These are phyloP conservation scores for Craniophora ligustri DNA, from an alignment of 2,888 invertebrate genomes.

Conservation along the genomic window DNA sequence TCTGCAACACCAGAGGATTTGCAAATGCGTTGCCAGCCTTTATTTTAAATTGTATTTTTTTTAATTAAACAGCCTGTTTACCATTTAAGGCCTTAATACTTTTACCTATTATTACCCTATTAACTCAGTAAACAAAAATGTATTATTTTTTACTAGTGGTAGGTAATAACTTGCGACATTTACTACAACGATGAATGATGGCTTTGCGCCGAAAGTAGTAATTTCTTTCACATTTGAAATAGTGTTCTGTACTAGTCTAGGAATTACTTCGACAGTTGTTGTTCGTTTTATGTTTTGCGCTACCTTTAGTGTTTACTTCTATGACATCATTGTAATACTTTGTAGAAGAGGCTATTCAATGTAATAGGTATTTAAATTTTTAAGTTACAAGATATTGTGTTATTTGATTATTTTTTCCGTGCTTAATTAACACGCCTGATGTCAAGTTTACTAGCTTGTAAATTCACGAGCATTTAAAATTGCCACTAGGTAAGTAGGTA, in stretches of 20 bases:
- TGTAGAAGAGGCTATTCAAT: conserved; percentile 3
- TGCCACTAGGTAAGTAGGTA: no score
- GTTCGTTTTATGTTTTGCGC: conserved; percentile 31
- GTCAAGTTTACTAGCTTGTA: no score
- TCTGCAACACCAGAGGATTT: no score
- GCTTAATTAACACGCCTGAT: no score
- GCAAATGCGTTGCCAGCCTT: no score
- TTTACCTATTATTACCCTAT: background rate
- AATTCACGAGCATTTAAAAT: no score
- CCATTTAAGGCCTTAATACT: background rate
- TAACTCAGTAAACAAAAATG: background rate
- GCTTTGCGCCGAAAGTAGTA: background rate
- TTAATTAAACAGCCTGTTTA: no score
- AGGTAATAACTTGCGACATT: conserved; percentile 18
- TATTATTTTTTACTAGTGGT: no score
- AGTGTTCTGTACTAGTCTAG: conserved; percentile 21
- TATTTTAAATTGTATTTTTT: no score
- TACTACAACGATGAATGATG: conserved; percentile 28
- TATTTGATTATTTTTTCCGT: no score
- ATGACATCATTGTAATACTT: conserved; percentile 9
- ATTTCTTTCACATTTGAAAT: conserved; percentile 41
- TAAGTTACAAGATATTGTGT: no score
- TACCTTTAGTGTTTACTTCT: conserved; percentile 9
- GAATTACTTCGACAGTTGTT: conserved; percentile 32
- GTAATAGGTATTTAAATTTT: background rate